Evolutionary conservation across 2,888 invertebrate genomes (phyloP), one percentile per base, ranked within the genome.

Genomic region (Tuta absoluta): DNA sequence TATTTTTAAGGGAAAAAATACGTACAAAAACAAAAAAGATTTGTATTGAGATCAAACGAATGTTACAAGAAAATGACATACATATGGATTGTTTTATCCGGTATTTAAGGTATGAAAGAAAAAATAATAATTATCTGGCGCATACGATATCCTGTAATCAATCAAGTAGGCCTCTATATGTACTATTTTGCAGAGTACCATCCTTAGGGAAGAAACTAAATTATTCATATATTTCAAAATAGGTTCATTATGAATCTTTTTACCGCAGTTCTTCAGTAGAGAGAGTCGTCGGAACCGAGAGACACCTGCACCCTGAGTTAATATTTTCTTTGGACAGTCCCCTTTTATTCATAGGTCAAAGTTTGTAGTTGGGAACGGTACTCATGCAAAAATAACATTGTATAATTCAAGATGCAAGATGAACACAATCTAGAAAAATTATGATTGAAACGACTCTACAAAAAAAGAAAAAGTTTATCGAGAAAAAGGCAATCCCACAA

Each of bases 251-350:
- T 14, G n/a, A 56, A 56, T 56, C 56, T 56, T 28, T 56, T 24
- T 56, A 56, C 51, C 4, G 23, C 12, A 53, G 17, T 51, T 12
- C 10, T 56, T 8, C 56, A n/a, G 56, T 56, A 24, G 19, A 33
- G 65, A 63, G 63, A 60, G 58, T 24, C 21, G 24, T 14, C 23
- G 51, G 51, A 14, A 45, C 45, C 5, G 28, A n/a, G 59, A 21
- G 17, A 38, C 59, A 59, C 59, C 59, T 59, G 59, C 33, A 23
- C n/a, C 61, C 61, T 49, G 79, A 87, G 86, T 82, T 86, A 85
- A 87, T 87, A 85, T 90, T 89, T 86, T 89, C 86, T 88, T 87
- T 84, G 69, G 69, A 66, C 63, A 23, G 28, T 56, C 71, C 76
- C 70, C 72, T 68, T 74, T 72, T 67, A 69, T 62, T 65, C 62